Base-by-base conservation (phyloP, 2,888 invertebrate species). In the Torymus texanus region DNA sequence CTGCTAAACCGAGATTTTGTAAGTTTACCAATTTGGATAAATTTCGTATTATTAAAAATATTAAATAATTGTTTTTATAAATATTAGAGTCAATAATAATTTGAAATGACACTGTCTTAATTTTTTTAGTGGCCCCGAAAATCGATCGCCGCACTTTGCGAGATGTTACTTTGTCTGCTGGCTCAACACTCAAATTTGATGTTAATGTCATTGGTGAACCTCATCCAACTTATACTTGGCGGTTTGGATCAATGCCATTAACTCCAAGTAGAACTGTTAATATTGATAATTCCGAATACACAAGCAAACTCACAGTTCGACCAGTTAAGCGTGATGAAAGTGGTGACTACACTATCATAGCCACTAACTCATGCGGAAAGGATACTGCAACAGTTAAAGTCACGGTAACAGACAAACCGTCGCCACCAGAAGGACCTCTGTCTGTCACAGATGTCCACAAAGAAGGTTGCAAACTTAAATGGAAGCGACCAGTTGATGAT, bases 171-270 rank as follows among this genome's bases (percentile, higher is more conserved):
- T 91, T 99, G 75, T 98, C 98, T 56, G 96, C 97, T 63, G 98
- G 99, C 59, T 95, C 97, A 24, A 94, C 97, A 21, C 94, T 99
- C 82, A 98, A 98, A 91, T 94, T 98, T 87, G 97, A 98, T 86
- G 98, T 97, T 0, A 95, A 95, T 82, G 96, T 99, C 77, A 95
- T 94, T 87, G 99, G 99, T 78, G 98, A 99, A 88, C 99, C 99
- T 1, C 95, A 97, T 76, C 99, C 99, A 67, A 95, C 94, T 79
- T 96, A 97, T 24, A 96, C 96, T 87, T 99, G 98, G 98, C 94
- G 96, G 86, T 95, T 95, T 88, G 95, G 95, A 84, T 96, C 96
- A 84, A 94, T 95, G 89, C 95, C 95, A 16, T 91, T 98, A 68
- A 93, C 92, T 86, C 91, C 91, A 14, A 90, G 91, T 12, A 96